Conservation (phyloP, 2,113 vertebrate species). For the Atractosteus spatula region DNA sequence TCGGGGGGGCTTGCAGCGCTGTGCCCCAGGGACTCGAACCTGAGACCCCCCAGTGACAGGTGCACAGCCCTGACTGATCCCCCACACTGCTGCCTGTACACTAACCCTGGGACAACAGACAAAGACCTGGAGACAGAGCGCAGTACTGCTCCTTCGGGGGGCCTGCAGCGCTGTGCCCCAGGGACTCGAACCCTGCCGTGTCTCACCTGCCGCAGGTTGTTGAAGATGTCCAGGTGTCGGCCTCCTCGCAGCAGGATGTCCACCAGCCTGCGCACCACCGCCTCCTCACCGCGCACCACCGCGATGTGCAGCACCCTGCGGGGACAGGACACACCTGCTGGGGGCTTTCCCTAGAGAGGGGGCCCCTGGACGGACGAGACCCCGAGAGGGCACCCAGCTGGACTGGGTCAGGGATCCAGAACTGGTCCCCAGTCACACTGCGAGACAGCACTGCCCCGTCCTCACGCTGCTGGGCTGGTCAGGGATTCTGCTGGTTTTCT, state of each 20-base stretch:
- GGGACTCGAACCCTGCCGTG: neutral
- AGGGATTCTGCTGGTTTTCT: constrained; percentile 24
- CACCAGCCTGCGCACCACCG: constrained; percentile 54
- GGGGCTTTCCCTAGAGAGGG: neutral
- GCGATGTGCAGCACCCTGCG: constrained; percentile 83
- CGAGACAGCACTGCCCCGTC: neutral
- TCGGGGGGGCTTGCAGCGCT: neutral
- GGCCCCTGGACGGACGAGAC: neutral
- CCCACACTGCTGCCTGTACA: too few relatives aligned
- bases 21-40: too few relatives aligned
- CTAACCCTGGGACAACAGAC: neutral
- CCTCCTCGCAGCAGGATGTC: constrained; percentile 53
- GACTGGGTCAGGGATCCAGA: neutral
- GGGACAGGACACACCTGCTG: neutral
- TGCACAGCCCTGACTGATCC: too few relatives aligned
- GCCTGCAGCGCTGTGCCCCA: neutral
- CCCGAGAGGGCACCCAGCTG: constrained; percentile 16
- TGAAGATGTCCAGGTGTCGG: constrained; percentile 72
- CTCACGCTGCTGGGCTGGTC: constrained; percentile 2
- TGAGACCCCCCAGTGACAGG: too few relatives aligned
- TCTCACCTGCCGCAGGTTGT: constrained; percentile 82
- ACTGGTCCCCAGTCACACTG: neutral
- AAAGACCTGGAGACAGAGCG: too few relatives aligned
- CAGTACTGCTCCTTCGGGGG: neutral
- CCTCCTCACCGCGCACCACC: constrained; percentile 70